These are phyloP conservation scores for Lepidurus couesii DNA, from an alignment of 1,140 invertebrate genomes.

Conservation along the genomic window DNA sequence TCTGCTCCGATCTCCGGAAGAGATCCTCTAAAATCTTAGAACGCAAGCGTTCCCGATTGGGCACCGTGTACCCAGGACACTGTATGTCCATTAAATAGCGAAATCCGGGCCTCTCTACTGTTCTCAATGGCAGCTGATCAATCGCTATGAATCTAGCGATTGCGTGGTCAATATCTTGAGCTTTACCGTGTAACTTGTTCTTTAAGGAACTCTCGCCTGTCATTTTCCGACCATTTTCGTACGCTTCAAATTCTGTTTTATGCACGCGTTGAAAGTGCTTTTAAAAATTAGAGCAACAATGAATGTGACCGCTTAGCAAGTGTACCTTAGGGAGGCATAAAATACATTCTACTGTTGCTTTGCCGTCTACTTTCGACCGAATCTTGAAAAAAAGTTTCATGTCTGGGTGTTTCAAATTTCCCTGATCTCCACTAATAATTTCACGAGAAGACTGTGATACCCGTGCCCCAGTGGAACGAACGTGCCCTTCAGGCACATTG, in stretches of 20 bases:
- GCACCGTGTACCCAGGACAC: slow-evolving; percentile 24
- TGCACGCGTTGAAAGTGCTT: not conserved
- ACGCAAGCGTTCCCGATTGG: slow-evolving; percentile 24
- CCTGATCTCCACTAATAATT: not conserved
- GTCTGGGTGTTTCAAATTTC: slow-evolving; percentile 1
- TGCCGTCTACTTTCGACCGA: not conserved
- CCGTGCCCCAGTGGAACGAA: not conserved
- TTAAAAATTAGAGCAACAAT: slow-evolving; percentile 6
- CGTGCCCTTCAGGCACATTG: not conserved
- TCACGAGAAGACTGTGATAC: not conserved
- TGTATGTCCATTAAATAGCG: not conserved
- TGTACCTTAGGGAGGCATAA: not conserved
- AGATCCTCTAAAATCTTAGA: not conserved
- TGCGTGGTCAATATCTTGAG: no score
- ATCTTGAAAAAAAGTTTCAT: not conserved
- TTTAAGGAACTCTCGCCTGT: not conserved
- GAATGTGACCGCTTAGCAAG: slow-evolving; percentile 14
- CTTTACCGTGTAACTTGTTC: not conserved
- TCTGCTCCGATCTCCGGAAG: not conserved
- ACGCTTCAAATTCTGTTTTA: not conserved
- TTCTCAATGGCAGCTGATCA: slow-evolving; percentile 5
- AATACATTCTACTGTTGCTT: slow-evolving; percentile 6
- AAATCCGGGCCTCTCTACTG: slow-evolving; percentile 1
- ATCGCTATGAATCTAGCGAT: not conserved
- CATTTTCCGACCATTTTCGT: slow-evolving; percentile 1